A percentile compares a stretch with the other conserved stretches of the same genome.
Evolutionary conservation across 2,888 invertebrate species (phyloP).

Genomic region (Dicycla oo): DNA sequence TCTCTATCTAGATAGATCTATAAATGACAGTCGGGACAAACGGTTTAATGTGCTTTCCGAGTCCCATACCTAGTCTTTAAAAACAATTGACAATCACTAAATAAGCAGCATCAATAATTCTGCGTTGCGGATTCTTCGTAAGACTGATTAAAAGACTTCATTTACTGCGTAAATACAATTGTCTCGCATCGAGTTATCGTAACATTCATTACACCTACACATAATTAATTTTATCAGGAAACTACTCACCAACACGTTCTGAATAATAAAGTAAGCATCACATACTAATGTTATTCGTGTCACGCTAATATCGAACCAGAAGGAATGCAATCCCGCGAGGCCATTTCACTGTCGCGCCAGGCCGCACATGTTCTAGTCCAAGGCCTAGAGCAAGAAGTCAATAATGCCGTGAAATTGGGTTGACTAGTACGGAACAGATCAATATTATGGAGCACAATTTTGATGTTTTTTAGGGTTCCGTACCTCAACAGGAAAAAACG

Average conservation of each 20-base stretch:
- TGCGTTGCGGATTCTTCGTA: neutral
- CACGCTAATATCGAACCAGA: conserved; percentile 17
- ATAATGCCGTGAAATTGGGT: conserved; percentile 16
- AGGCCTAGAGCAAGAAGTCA: conserved; percentile 5
- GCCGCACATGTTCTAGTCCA: conserved; percentile 31
- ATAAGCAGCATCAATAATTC: no score
- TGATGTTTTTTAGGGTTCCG: no score
- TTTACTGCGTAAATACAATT: neutral
- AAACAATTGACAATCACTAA: no score
- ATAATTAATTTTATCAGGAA: neutral
- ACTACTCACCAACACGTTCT: neutral
- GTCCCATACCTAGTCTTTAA: no score
- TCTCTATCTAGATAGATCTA: no score
- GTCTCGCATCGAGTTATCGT: neutral
- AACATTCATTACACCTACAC: neutral
- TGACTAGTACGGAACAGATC: neutral
- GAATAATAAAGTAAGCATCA: conserved; percentile 12
- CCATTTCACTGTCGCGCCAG: conserved; percentile 29
- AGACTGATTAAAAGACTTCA: neutral
- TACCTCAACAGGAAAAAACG: no score
- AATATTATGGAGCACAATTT: neutral
- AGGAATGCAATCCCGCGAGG: conserved; percentile 47
- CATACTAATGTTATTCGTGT: conserved; percentile 31
- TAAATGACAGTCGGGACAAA: no score
- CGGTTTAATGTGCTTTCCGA: no score